phyloP scores from a whole-genome alignment of 2,888 invertebrate species.

The Yponomeuta cagnagella region DNA sequence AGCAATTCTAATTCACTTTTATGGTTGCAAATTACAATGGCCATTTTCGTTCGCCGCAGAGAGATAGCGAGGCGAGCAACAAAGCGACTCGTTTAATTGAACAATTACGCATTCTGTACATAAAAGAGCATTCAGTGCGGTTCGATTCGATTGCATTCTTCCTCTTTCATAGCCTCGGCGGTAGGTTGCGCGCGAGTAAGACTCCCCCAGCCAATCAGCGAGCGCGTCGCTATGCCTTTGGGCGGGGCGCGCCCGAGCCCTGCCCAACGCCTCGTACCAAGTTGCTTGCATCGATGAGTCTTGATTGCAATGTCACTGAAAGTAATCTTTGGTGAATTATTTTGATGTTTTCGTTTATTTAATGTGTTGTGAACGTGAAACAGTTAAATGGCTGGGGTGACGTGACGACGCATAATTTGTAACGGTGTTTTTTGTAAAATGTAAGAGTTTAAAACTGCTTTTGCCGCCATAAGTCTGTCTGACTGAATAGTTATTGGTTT shows the following conservation, averaged over 20 bases:
- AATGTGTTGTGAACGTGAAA: not conserved
- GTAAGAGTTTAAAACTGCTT: too few species aligned
- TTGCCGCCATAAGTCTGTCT: too few species aligned
- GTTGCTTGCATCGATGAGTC: slow-evolving; percentile 39
- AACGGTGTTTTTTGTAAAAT: not conserved
- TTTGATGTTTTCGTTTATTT: not conserved
- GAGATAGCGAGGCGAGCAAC: slow-evolving; percentile 20
- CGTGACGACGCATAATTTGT: not conserved
- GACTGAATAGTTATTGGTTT: not conserved
- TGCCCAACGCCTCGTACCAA: slow-evolving; percentile 55
- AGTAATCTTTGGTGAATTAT: not conserved
- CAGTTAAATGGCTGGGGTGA: not conserved
- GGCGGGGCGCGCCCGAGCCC: slow-evolving; percentile 36
- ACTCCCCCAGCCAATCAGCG: slow-evolving; percentile 47
- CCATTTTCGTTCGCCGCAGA: slow-evolving; percentile 15
- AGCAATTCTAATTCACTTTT: slow-evolving; percentile 19
- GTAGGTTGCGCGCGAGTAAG: slow-evolving; percentile 46
- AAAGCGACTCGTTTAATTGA: slow-evolving; percentile 36
- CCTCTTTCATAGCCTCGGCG: slow-evolving; percentile 29
- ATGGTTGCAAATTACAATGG: slow-evolving; percentile 22
- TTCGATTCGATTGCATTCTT: slow-evolving; percentile 59
- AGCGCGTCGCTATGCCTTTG: slow-evolving; percentile 32
- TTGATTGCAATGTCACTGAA: slow-evolving; percentile 2
- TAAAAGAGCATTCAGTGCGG: slow-evolving; percentile 46
- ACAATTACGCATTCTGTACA: slow-evolving; percentile 46